Evolutionary conservation across 1,140 invertebrate genomes (phyloP).

Genomic region (Brachionus asplanchnoidis): DNA sequence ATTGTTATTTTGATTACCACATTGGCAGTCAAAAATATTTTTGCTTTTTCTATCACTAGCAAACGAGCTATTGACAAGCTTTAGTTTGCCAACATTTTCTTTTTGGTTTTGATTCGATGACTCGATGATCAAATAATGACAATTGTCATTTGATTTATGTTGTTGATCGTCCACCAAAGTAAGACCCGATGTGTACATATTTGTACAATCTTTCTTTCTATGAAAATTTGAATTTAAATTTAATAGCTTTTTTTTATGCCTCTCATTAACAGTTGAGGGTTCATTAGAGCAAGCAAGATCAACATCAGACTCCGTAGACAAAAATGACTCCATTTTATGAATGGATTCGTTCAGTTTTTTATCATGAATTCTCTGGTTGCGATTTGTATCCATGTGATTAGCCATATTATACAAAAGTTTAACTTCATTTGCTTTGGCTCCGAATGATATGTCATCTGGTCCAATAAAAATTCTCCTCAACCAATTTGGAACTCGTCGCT

Average conservation of each 20-base stretch:
- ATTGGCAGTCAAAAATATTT: background rate
- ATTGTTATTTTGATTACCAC: background rate
- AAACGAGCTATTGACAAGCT: background rate
- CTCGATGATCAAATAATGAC: background rate
- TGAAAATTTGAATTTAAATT: background rate
- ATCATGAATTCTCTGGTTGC: background rate
- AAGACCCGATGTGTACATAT: background rate
- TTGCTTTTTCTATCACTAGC: background rate
- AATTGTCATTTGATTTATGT: background rate
- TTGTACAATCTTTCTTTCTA: background rate
- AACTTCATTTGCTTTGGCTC: background rate
- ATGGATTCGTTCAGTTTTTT: background rate
- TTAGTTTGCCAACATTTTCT: background rate
- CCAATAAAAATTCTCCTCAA: conserved; percentile 47
- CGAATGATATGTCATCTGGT: background rate
- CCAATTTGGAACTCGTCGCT: conserved; percentile 49
- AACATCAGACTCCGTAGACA: background rate
- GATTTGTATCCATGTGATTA: background rate
- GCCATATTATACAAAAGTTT: background rate
- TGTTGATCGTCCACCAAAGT: background rate
- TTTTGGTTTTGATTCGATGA: background rate
- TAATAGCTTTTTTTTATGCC: background rate
- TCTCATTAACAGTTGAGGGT: background rate
- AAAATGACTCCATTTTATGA: background rate
- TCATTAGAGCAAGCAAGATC: background rate